These are phyloP conservation scores for Tor tambroides DNA, from an alignment of 2,113 vertebrate species.

Conservation along the genomic window DNA sequence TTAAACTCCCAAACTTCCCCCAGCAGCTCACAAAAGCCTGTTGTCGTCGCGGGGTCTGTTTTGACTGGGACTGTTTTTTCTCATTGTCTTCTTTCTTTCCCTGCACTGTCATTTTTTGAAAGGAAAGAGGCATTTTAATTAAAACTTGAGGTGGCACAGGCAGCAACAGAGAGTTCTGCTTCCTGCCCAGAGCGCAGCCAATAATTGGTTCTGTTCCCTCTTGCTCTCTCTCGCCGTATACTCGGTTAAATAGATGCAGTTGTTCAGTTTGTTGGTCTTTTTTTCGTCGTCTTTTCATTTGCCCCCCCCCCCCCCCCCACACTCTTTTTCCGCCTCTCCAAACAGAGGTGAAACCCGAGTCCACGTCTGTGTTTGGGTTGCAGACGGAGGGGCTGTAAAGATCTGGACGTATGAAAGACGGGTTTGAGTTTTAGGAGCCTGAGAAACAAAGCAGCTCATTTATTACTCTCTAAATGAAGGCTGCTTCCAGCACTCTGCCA, in stretches of 20 bases:
- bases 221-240: neutral
- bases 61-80: constrained; percentile 40
- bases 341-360: constrained; percentile 42
- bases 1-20: neutral
- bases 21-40: constrained; percentile 15
- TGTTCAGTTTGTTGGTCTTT: constrained; percentile 50
- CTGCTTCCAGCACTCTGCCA: constrained; percentile 39
- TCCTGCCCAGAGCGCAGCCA: constrained; percentile 40
- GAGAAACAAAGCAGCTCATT: constrained; percentile 56
- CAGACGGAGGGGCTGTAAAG: constrained; percentile 32
- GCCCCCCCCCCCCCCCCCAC: neutral
- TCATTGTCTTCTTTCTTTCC: constrained; percentile 36
- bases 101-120: constrained; percentile 23
- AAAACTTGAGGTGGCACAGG: constrained; percentile 47
- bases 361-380: constrained; percentile 35
- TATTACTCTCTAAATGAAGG: constrained; percentile 57
- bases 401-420: constrained; percentile 42
- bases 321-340: constrained; percentile 24
- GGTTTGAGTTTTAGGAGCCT: constrained; percentile 31
- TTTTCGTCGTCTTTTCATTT: constrained; percentile 12
- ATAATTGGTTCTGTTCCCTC: constrained; percentile 50
- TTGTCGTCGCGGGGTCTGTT: constrained; percentile 1
- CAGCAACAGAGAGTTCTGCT: constrained; percentile 44
- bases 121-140: constrained; percentile 58
- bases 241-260: constrained; percentile 56